Evolutionary conservation across 2,888 invertebrate genomes (phyloP), one percentile per base, ranked within the genome.

Genomic region (Boloria euphrosyne): DNA sequence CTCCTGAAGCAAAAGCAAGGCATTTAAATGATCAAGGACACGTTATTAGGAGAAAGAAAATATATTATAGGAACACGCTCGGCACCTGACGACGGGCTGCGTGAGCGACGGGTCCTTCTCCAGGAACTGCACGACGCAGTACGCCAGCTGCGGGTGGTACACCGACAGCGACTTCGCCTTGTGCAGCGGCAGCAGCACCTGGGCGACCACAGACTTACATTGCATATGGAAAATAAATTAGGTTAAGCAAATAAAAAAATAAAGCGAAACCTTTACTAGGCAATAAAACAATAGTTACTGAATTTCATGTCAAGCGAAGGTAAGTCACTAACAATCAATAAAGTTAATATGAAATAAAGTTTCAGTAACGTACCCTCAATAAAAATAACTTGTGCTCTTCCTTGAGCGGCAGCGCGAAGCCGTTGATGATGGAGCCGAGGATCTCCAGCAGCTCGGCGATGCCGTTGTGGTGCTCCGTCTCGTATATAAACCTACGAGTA

Each of bases 381-480:
- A 99, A 93, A 93, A 99, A 99, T 87, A 96, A 95, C 93, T 99
- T 99, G 93, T 99, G 99, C 92, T 99, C 99, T 80, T 98, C 97
- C 90, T 99, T 99, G 79, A 99, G 93, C 68, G 99, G 99, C 90
- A 99, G 92, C 84, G 99, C 99, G 93, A 99, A 99, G 62, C 99
- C 99, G 90, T 99, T 99, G 90, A 99, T 99, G 87, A 99, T 99
- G 90, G 98, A 98, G 82, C 98, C 99, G 83, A 99, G 94, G 84
- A 99, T 98, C 94, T 99, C 99, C 82, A 99, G 93, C 78, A 99
- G 93, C 89, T 99, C 99, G 70, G 98, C 98, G 79, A 99, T 98
- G 76, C 99, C 99, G 90, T 99, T 99, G 92, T 98, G 98, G 90
- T 97, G 98, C 91, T 99, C 99, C 78, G 98, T 98, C 94, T 99